These are phyloP conservation scores for Pelvicachromis taeniatus DNA, from an alignment of 2,113 vertebrate species.

Conservation along the genomic window DNA sequence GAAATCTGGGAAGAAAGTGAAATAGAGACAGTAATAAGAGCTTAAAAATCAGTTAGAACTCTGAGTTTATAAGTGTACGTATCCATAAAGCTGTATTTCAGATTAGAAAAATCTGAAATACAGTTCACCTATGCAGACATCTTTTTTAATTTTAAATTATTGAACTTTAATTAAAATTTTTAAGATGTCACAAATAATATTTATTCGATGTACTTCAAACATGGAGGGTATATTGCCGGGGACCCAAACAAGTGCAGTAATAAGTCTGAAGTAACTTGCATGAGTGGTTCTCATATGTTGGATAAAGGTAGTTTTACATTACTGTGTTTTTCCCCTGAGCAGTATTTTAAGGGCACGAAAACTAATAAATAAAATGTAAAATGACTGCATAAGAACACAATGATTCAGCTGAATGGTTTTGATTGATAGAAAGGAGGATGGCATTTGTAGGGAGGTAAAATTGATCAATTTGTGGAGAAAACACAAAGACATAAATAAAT, in stretches of 20 bases:
- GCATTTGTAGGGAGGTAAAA: neutral
- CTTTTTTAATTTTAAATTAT: neutral
- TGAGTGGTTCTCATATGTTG: neutral
- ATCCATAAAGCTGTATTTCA: neutral
- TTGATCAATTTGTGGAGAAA: rapidly evolving
- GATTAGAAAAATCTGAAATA: neutral
- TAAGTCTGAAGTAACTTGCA: neutral
- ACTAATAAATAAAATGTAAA: neutral
- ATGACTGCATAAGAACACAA: neutral
- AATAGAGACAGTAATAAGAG: neutral
- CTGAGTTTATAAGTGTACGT: neutral
- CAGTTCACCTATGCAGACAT: neutral
- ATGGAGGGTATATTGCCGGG: neutral
- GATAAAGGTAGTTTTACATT: neutral
- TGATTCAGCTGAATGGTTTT: neutral
- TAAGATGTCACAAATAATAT: neutral
- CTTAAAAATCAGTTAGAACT: neutral
- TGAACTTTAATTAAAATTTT: neutral
- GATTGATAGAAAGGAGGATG: neutral
- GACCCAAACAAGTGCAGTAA: neutral
- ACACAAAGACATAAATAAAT: neutral
- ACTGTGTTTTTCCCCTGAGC: neutral
- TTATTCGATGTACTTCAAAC: neutral
- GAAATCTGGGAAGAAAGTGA: neutral
- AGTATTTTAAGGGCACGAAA: neutral